Evolutionary conservation across 35 echinoderm and acorn worm species (phyloP).

Genomic region (Patiria miniata): DNA sequence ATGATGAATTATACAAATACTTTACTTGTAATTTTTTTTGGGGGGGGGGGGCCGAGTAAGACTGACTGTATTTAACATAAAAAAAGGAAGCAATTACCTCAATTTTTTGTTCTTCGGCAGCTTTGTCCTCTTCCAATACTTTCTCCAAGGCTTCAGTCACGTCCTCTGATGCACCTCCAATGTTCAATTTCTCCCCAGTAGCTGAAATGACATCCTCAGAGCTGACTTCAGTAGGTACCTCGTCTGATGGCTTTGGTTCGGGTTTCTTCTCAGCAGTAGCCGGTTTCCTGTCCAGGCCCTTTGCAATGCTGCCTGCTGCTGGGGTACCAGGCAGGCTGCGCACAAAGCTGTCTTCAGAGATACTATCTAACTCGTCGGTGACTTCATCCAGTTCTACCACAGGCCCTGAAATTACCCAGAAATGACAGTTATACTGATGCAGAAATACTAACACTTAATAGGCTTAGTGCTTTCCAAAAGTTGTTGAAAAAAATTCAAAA

Average conservation of each 20-base stretch:
- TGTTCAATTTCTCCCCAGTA: not conserved
- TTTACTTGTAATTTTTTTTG: too few species aligned
- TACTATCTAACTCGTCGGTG: constrained; percentile 59
- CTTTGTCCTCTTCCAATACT: constrained; percentile 36
- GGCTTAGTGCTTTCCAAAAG: too few species aligned
- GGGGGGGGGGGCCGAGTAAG: too few species aligned
- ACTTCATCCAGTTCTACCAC: constrained; percentile 88
- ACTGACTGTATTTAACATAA: not conserved
- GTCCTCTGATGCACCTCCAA: not conserved
- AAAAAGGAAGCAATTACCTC: not conserved
- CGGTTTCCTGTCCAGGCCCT: not conserved
- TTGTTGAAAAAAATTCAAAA: too few species aligned
- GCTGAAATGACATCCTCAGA: not conserved
- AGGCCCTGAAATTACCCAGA: constrained; percentile 64
- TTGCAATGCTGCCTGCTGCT: not conserved
- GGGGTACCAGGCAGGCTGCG: constrained; percentile 5
- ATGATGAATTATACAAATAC: not conserved
- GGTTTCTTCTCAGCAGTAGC: not conserved
- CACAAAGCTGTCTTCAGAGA: constrained; percentile 60
- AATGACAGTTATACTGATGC: too few species aligned
- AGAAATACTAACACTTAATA: too few species aligned
- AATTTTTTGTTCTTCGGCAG: constrained; percentile 12
- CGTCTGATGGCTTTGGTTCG: constrained; percentile 3
- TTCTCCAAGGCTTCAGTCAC: constrained; percentile 3
- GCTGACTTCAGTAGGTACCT: constrained; percentile 8